Conservation (phyloP, 1,140 invertebrate species). For the Cephus cinctus region DNA sequence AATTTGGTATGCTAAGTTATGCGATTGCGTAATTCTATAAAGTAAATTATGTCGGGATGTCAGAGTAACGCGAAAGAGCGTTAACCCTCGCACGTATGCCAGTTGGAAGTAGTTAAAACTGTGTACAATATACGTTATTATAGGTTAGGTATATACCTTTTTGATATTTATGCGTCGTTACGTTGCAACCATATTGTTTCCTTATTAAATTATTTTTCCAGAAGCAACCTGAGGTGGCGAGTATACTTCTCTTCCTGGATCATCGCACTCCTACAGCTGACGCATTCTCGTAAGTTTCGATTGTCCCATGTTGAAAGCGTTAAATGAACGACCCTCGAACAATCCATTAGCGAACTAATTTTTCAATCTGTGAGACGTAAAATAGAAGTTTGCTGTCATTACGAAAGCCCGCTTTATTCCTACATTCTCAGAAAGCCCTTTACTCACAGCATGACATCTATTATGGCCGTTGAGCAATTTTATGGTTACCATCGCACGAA, state of each 20-base stretch:
- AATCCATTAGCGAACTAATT: too few species aligned
- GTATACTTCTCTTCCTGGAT: neutral
- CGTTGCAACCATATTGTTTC: neutral
- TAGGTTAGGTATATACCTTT: neutral
- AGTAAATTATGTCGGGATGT: constrained; percentile 3
- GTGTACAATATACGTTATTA: neutral
- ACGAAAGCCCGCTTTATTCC: neutral
- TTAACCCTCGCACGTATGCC: neutral
- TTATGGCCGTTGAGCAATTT: neutral
- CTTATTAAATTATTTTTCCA: neutral
- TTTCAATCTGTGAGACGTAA: too few species aligned
- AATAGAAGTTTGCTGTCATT: too few species aligned
- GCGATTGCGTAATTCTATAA: neutral
- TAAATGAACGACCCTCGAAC: too few species aligned
- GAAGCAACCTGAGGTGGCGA: neutral
- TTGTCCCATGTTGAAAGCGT: neutral
- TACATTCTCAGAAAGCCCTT: neutral
- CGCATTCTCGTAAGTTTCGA: constrained; percentile 18
- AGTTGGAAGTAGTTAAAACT: neutral
- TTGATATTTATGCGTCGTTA: neutral
- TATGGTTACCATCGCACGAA: too few species aligned
- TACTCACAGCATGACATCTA: neutral
- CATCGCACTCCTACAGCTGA: neutral
- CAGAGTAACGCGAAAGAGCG: neutral
- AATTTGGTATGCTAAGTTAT: neutral